Conservation (phyloP, 37 sponge, comb jelly and placozoan species). For the Beroe ovata region DNA sequence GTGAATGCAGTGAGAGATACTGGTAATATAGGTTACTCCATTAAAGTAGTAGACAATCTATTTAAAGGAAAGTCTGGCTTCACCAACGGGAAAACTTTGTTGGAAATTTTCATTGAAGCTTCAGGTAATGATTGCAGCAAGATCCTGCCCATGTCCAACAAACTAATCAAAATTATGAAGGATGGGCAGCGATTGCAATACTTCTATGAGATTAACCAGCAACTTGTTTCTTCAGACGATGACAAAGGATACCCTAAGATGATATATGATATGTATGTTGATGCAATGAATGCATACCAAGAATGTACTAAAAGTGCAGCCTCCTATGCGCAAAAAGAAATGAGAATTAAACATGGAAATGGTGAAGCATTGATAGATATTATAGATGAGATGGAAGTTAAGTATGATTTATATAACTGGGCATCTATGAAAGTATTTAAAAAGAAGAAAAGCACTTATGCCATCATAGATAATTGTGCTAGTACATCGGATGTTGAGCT, state of each 20-base stretch:
- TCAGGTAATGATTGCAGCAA: neutral
- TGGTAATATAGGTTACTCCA: neutral
- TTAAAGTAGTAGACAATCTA: neutral
- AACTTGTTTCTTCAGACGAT: neutral
- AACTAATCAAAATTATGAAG: neutral
- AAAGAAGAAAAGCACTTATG: neutral
- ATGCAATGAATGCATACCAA: neutral
- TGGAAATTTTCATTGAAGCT: neutral
- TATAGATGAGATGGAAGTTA: neutral
- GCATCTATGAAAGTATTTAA: neutral
- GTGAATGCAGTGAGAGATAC: neutral
- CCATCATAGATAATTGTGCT: neutral
- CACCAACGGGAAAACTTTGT: constrained; percentile 6
- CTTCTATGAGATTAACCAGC: constrained; percentile 31
- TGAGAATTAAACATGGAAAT: neutral
- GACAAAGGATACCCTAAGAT: constrained; percentile 11
- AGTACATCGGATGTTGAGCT: neutral
- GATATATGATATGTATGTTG: neutral
- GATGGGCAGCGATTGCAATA: constrained; percentile 19
- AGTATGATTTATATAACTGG: constrained; percentile 16
- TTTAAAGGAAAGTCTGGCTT: neutral
- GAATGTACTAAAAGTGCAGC: neutral
- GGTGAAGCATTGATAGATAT: neutral
- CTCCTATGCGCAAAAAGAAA: neutral
- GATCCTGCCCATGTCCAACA: constrained; percentile 19